Evolutionary conservation across 2,797 vertebrate species (phyloP).

Genomic region (Ataeniobius toweri): DNA sequence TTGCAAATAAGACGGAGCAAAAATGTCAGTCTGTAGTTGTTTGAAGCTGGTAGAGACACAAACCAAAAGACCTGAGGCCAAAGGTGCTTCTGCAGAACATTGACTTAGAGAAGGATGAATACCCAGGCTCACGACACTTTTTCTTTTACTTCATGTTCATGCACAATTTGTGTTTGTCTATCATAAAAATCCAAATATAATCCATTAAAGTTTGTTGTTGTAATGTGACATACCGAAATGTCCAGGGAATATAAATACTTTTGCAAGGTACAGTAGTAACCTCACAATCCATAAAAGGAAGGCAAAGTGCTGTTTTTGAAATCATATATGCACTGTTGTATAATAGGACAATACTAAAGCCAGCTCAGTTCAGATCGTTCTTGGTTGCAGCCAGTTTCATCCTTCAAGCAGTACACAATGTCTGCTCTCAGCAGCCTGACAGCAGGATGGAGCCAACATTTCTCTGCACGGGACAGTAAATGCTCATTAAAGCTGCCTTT

Average conservation of each 20-base stretch:
- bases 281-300: background rate
- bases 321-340: too few species aligned
- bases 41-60: too few species aligned
- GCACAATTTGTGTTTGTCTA: background rate
- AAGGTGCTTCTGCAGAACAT: background rate
- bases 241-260: background rate
- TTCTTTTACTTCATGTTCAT: background rate
- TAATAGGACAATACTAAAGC: too few species aligned
- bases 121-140: background rate
- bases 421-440: conserved; percentile 43
- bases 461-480: conserved; percentile 57
- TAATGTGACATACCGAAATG: background rate
- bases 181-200: background rate
- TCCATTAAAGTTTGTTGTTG: background rate
- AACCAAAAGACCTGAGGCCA: too few species aligned
- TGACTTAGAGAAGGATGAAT: background rate
- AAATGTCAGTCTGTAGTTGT: too few species aligned
- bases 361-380: background rate
- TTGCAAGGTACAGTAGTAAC: background rate
- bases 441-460: conserved; percentile 47
- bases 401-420: background rate
- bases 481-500: conserved; percentile 70
- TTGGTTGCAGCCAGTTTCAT: background rate
- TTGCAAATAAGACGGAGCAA: too few species aligned
- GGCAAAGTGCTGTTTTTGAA: too few species aligned